A percentile compares a stretch with the other conserved stretches of the same genome.
Evolutionary conservation across 2,888 invertebrate genomes (phyloP).

Genomic region (Cheilosia scutellata): DNA sequence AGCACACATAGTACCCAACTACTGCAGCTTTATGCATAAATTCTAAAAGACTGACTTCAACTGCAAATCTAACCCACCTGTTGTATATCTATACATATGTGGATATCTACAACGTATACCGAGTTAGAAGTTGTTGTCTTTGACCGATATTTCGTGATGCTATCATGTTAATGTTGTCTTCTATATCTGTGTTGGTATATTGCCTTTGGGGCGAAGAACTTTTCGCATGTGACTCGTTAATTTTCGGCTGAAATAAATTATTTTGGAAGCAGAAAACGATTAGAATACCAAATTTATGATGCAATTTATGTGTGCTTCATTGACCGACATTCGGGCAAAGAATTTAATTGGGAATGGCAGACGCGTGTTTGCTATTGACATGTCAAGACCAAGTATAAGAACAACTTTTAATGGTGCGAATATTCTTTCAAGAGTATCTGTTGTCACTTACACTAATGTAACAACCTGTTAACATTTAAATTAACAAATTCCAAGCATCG

Average conservation of each 20-base stretch:
- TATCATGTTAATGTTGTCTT: constrained; percentile 2
- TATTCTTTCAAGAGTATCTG: not conserved
- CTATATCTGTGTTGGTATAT: not conserved
- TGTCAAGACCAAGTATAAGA: not conserved
- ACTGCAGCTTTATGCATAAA: constrained; percentile 21
- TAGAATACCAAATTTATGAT: constrained; percentile 55
- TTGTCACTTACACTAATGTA: not conserved
- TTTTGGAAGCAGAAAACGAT: constrained; percentile 30
- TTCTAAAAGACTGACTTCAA: constrained; percentile 8
- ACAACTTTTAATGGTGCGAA: not conserved
- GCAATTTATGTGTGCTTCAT: constrained; percentile 20
- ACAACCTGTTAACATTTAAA: not conserved
- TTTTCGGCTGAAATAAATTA: constrained; percentile 31
- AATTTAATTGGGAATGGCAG: not conserved
- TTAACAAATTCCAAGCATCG: not conserved
- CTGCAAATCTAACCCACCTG: not conserved
- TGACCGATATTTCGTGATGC: constrained; percentile 66
- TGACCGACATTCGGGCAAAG: not conserved
- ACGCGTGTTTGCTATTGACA: not conserved
- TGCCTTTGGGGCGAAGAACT: constrained; percentile 20
- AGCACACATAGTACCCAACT: not conserved
- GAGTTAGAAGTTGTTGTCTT: constrained; percentile 63
- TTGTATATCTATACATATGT: constrained; percentile 1
- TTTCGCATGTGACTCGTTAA: constrained; percentile 26
- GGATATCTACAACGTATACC: constrained; percentile 10